phyloP scores from a whole-genome alignment of 2,113 vertebrate species.

The Chaenocephalus aceratus region DNA sequence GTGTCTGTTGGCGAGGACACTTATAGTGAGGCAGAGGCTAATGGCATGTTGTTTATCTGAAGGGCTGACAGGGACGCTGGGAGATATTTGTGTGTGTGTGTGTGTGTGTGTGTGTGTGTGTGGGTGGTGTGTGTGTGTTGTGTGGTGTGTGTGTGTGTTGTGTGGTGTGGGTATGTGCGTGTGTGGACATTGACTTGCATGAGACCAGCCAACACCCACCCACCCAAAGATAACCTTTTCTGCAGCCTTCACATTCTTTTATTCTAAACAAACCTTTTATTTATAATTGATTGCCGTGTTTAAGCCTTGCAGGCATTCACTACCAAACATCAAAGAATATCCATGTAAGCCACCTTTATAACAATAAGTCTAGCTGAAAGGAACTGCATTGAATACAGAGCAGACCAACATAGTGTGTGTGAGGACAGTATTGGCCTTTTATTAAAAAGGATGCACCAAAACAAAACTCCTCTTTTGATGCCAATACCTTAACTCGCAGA shows the following conservation, averaged over 20 bases:
- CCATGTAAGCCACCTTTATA: background rate
- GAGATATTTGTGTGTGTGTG: background rate
- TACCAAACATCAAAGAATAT: background rate
- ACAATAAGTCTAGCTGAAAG: background rate
- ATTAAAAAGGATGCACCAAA: background rate
- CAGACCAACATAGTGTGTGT: background rate
- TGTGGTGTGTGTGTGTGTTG: slow-evolving; percentile 5
- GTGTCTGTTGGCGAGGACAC: slow-evolving; percentile 42
- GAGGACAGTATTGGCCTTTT: background rate
- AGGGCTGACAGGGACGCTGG: slow-evolving; percentile 60
- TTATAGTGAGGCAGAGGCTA: slow-evolving; percentile 25
- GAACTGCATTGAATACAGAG: background rate
- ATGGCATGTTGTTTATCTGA: slow-evolving; percentile 46
- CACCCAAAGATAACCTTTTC: slow-evolving; percentile 6
- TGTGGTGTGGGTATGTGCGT: slow-evolving; percentile 15
- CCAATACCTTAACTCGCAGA: background rate
- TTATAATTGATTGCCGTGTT: background rate
- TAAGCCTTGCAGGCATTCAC: background rate
- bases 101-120: background rate
- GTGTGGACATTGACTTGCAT: slow-evolving; percentile 29
- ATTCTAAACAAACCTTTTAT: background rate
- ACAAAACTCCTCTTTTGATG: background rate
- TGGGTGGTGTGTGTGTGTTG: background rate
- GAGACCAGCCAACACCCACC: slow-evolving; percentile 17
- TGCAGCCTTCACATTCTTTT: background rate